Base-by-base conservation (phyloP, 2,888 invertebrate genomes). In the Parelbella ahira region DNA sequence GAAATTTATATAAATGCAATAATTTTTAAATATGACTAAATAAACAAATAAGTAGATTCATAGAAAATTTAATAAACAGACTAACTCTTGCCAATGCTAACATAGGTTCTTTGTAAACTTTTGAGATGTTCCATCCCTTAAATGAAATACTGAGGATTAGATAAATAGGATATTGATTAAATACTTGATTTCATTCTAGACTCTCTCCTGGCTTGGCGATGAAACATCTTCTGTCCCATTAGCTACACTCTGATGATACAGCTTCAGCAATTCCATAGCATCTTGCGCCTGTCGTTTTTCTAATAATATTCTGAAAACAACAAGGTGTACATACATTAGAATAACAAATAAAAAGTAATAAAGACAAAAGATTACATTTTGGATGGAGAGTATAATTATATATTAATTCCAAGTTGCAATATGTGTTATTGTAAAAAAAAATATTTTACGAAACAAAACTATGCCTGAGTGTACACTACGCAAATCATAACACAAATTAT, bases 221-320 rank as follows among this genome's bases (percentile, higher is more conserved):
- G 88, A 73, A n/a, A 83, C 71, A 67, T 88, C 88, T 43, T 87
- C 88, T 4, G 73, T 54, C n/a, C 88, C 87, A 54, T 88, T 88
- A 18, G 88, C 56, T 25, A 87, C 87, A 74, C 88, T 88, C 52
- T 88, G 88, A 63, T 90, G 91, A 63, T 93, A 93, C 56, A 95
- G 79, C 78, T 94, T 93, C 65, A 95, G 84, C 68, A 95, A 87
- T 79, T 94, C 94, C 91, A 95, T 91, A 34, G 95, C 94, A 84
- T 95, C 95, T 79, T 94, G 93, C 30, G 95, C 95, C 81, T 94
- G 94, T 50, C 95, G 90, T 76, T 95, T 95, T 68, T 95, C 95
- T 60, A 92, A 90, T 56, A 95, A 82, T 74, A 91, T 91, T 69
- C 92, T 91, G 77, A 49, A 81, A 74, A 33, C n/a, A n/a, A n/a